Conservation (phyloP, 2,797 vertebrate genomes). For the Yasuhikotakia modesta region DNA sequence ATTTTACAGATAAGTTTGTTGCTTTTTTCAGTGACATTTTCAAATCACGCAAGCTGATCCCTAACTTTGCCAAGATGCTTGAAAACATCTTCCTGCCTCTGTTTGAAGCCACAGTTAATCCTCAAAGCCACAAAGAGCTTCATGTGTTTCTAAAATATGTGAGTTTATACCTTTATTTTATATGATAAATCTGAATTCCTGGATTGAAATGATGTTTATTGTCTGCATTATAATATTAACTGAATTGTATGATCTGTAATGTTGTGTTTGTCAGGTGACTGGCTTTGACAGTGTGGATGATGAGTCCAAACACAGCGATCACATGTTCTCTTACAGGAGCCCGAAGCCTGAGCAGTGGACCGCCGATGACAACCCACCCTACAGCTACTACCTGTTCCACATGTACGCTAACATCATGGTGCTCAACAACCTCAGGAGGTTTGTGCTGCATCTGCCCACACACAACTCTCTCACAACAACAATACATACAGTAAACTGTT, state of each 20-base stretch:
- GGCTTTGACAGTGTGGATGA: conserved; percentile 98
- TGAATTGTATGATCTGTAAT: neutral
- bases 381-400: conserved; percentile 96
- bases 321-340: conserved; percentile 95
- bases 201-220: too few relatives aligned
- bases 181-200: neutral
- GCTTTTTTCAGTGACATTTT: conserved; percentile 89
- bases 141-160: conserved; percentile 95
- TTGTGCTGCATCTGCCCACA: conserved; percentile 55
- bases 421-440: conserved; percentile 95
- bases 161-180: conserved; percentile 64
- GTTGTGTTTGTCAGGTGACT: conserved; percentile 79
- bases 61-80: conserved; percentile 91
- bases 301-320: conserved; percentile 95
- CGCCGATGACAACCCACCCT: conserved; percentile 89
- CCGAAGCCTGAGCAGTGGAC: conserved; percentile 93
- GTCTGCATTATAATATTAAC: neutral
- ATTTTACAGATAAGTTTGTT: neutral
- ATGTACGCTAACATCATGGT: conserved; percentile 99
- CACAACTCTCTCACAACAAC: neutral
- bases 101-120: conserved; percentile 92
- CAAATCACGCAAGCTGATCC: conserved; percentile 86
- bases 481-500: conserved; percentile 24
- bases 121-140: conserved; percentile 85
- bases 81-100: conserved; percentile 94